Base-by-base conservation (phyloP, 1,140 invertebrate genomes). In the Pseudomyrmex flavicornis region DNA sequence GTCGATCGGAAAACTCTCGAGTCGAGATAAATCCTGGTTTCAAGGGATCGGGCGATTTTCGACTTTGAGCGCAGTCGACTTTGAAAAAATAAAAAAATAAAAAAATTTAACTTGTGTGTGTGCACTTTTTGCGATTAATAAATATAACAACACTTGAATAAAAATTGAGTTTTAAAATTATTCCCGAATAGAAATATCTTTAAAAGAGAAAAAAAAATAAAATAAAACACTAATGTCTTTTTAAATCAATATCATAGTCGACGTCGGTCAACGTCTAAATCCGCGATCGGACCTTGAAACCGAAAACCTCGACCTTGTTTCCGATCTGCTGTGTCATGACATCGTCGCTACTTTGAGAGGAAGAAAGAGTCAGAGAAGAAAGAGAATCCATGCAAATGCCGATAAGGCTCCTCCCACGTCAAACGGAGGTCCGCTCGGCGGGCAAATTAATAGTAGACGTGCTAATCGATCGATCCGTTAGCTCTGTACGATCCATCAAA, bases 381-480 rank as follows among this genome's bases (percentile, higher is more conserved):
- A 50, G 59, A 80, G 66, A 56, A 70, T 50, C 12, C 76, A 80
- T 80, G 76, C 76, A 80, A 70, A 61, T 35, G 72, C 76, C 66
- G 66, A 56, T 66, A 70, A 66, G 35, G 35, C 5, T 35, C 35
- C 35, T 72, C 76, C 66, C 76, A 72, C 76, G 76, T 80, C 46
- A 80, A 48, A 70, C 50, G 48, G 76, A 54, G 76, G 54, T 61
- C 76, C 20, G 76, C 76, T 12, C 76, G 66, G 66, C 44, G 66
- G 66, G 59, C 52, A 72, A 59, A 72, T 80, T 48, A 35, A 35
- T 35, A 35, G 35, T 13, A 56, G 72, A 72, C 76, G 76, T 80
- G 76, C 66, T 68, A 26, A 61, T 20, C 52, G 56, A 69, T 63
- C 50, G 62, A 80, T 83, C 73, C 74, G 63, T 86, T 72, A 84